phyloP scores from a whole-genome alignment of 2,888 invertebrate genomes.

The Hybos culiciformis region DNA sequence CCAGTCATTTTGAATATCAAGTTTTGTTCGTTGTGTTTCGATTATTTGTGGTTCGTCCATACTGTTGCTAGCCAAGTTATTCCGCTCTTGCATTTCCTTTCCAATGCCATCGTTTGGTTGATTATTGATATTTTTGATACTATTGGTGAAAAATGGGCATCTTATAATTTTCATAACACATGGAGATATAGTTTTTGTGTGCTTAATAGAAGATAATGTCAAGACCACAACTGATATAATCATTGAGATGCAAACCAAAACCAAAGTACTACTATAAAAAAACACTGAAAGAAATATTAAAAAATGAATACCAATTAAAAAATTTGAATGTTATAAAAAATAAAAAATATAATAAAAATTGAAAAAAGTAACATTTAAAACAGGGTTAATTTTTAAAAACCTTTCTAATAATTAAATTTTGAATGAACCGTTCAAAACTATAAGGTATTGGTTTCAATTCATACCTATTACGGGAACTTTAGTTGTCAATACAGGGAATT shows the following conservation, averaged over 20 bases:
- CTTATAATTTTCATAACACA: too few relatives aligned
- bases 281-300: conserved; percentile 31
- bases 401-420: too few relatives aligned
- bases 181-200: conserved; percentile 14
- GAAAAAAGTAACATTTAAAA: too few relatives aligned
- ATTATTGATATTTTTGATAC: too few relatives aligned
- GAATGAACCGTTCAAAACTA: too few relatives aligned
- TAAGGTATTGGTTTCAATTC: neutral
- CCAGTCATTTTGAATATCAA: conserved; percentile 45
- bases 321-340: too few relatives aligned
- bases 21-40: conserved; percentile 11
- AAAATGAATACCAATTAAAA: too few relatives aligned
- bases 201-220: neutral
- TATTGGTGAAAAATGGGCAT: too few relatives aligned
- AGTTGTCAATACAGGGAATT: conserved; percentile 29
- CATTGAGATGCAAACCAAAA: conserved; percentile 37
- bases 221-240: conserved; percentile 39
- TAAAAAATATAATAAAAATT: too few relatives aligned
- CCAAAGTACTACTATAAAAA: conserved; percentile 38
- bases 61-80: too few relatives aligned
- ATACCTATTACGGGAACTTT: conserved; percentile 31
- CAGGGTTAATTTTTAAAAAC: too few relatives aligned
- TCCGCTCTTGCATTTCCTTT: conserved; percentile 36
- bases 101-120: conserved; percentile 14
- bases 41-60: conserved; percentile 13